Conservation (phyloP, 2,888 invertebrate species). For the Pantelozetes paolii region DNA sequence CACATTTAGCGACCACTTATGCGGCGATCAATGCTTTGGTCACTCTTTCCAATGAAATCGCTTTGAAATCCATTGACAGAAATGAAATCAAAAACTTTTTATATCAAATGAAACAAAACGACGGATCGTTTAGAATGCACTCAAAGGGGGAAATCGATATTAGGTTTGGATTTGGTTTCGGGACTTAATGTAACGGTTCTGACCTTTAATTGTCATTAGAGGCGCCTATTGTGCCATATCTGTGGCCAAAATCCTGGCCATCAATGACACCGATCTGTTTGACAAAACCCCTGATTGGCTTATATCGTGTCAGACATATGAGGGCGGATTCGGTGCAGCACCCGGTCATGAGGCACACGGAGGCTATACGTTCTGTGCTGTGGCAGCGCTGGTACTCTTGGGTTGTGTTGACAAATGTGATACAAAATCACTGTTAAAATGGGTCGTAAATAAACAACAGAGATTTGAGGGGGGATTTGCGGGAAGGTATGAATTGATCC, state of each 20-base stretch:
- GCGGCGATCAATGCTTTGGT: constrained; percentile 91
- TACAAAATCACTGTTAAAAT: constrained; percentile 68
- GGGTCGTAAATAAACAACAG: constrained; percentile 90
- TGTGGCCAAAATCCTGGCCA: constrained; percentile 78
- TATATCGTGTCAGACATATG: constrained; percentile 73
- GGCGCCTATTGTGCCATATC: constrained; percentile 95
- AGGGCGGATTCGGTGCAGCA: constrained; percentile 93
- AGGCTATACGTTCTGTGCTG: constrained; percentile 97
- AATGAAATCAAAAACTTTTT: constrained; percentile 70
- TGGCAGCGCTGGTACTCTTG: constrained; percentile 80
- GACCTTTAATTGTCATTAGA: constrained; percentile 59
- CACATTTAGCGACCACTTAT: constrained; percentile 95
- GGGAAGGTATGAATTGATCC: constrained; percentile 46
- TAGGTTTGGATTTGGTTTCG: constrained; percentile 49
- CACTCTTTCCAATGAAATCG: constrained; percentile 79
- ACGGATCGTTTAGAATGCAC: constrained; percentile 91
- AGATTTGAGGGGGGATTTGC: constrained; percentile 86
- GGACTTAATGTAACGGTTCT: too few species aligned
- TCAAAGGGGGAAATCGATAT: constrained; percentile 88
- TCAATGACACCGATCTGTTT: constrained; percentile 71
- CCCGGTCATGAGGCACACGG: constrained; percentile 98
- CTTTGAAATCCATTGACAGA: constrained; percentile 80
- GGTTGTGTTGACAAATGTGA: constrained; percentile 70
- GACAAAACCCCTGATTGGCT: constrained; percentile 88
- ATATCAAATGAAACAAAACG: constrained; percentile 67